phyloP scores from a whole-genome alignment of 2,113 vertebrate genomes.

The Oostethus manadensis region DNA sequence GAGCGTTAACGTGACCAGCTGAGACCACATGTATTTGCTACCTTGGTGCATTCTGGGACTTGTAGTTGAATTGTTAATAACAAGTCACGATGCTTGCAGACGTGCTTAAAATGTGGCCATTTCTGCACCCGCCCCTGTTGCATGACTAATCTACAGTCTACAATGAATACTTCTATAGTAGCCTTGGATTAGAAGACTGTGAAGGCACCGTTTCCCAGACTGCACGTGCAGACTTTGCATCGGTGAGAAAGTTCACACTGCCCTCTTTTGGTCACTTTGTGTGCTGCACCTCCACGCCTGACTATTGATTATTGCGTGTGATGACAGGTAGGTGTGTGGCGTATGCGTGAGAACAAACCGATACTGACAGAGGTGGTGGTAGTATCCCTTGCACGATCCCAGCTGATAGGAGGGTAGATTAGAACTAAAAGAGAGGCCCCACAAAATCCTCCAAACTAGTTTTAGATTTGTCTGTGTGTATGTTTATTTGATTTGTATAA shows the following conservation, averaged over 20 bases:
- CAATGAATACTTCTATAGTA: too few relatives aligned
- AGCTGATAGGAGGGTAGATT: slow-evolving; percentile 49
- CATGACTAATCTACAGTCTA: too few relatives aligned
- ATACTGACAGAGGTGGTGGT: slow-evolving; percentile 37
- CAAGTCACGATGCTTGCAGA: too few relatives aligned
- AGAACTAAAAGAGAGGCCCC: slow-evolving; percentile 12
- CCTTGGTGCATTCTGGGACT: too few relatives aligned
- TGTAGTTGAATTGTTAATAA: too few relatives aligned
- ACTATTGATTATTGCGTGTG: not conserved
- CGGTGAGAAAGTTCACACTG: slow-evolving; percentile 33
- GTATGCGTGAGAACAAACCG: too few relatives aligned
- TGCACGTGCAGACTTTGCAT: slow-evolving; percentile 35
- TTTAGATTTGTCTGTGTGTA: not conserved
- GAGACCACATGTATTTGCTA: too few relatives aligned
- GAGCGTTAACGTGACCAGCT: too few relatives aligned
- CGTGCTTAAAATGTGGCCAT: too few relatives aligned
- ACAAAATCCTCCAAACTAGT: slow-evolving; percentile 4
- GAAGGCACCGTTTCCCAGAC: slow-evolving; percentile 25
- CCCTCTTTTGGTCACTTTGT: slow-evolving; percentile 33
- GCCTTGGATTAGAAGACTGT: not conserved
- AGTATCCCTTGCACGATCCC: slow-evolving; percentile 54
- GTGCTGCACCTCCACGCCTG: slow-evolving; percentile 7
- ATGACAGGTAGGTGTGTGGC: not conserved
- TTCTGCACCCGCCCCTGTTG: too few relatives aligned
- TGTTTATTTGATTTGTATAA: not conserved